A percentile compares a stretch with the other conserved stretches of the same genome.
phyloP scores from a whole-genome alignment of 2,113 vertebrate species.

The Oncorhynchus tshawytscha region DNA sequence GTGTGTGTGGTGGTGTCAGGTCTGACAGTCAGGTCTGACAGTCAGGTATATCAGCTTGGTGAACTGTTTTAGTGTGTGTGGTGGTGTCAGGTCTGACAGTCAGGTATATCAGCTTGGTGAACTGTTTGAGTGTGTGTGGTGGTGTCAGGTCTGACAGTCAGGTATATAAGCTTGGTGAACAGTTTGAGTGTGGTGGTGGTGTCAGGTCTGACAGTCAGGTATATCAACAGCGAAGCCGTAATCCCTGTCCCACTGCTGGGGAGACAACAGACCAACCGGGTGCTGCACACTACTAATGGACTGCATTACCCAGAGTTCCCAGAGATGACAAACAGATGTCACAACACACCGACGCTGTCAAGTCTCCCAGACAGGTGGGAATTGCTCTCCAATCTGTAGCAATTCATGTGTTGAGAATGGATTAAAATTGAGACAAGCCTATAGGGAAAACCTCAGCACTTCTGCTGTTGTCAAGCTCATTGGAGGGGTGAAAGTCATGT shows the following conservation, averaged over 20 bases:
- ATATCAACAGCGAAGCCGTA: slow-evolving; percentile 56
- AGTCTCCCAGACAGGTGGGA: slow-evolving; percentile 59
- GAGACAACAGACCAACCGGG: slow-evolving; percentile 48
- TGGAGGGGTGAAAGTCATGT: slow-evolving; percentile 9
- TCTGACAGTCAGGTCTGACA: too few relatives aligned
- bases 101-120: slow-evolving; percentile 54
- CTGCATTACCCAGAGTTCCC: slow-evolving; percentile 57
- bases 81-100: slow-evolving; percentile 40
- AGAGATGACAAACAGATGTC: slow-evolving; percentile 60
- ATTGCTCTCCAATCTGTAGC: slow-evolving; percentile 48
- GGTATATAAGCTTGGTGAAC: slow-evolving; percentile 54
- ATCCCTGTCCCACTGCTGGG: slow-evolving; percentile 54
- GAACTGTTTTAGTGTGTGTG: slow-evolving; percentile 39
- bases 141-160: slow-evolving; percentile 45
- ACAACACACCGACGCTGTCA: slow-evolving; percentile 49
- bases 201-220: slow-evolving; percentile 48
- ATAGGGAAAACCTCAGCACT: slow-evolving; percentile 22
- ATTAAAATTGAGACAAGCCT: slow-evolving; percentile 49
- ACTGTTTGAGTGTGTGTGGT: slow-evolving; percentile 33
- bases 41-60: background rate
- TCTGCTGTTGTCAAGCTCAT: slow-evolving; percentile 13
- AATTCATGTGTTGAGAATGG: slow-evolving; percentile 45
- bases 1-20: background rate
- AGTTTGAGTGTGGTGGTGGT: slow-evolving; percentile 33
- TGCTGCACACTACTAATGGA: slow-evolving; percentile 53